Evolutionary conservation across 2,113 vertebrate genomes (phyloP).

Genomic region (Collichthys lucidus): DNA sequence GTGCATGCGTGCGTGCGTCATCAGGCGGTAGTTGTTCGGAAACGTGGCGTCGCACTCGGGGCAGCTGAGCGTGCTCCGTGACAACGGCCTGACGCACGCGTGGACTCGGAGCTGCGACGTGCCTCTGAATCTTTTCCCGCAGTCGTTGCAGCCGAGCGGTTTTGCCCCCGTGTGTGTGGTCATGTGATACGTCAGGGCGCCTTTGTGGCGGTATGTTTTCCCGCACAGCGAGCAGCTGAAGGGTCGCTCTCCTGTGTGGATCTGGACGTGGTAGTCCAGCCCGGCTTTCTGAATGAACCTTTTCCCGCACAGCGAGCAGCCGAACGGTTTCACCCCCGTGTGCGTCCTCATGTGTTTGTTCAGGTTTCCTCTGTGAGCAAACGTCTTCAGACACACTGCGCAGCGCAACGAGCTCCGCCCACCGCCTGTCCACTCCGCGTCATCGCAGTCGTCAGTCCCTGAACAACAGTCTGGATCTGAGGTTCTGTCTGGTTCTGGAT

Average conservation of each 20-base stretch:
- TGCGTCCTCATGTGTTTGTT: slow-evolving; percentile 15
- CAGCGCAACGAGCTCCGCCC: background rate
- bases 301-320: slow-evolving; percentile 7
- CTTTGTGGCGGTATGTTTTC: slow-evolving; percentile 6
- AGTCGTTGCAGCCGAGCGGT: background rate
- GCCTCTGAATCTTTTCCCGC: slow-evolving; percentile 1
- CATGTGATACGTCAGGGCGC: slow-evolving; percentile 17
- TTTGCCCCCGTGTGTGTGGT: background rate
- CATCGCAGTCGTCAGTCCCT: background rate
- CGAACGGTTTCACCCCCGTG: background rate
- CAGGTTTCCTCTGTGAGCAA: background rate
- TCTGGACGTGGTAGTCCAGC: slow-evolving; percentile 4
- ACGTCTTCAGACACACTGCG: background rate
- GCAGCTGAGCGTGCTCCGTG: slow-evolving; percentile 5
- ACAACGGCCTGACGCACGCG: background rate
- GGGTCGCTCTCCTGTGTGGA: slow-evolving; percentile 12
- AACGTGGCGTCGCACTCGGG: slow-evolving; percentile 6
- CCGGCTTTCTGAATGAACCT: background rate
- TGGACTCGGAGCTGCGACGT: background rate
- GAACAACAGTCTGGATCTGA: rapidly evolving
- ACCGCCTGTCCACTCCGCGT: background rate
- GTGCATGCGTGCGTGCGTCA: slow-evolving; percentile 28
- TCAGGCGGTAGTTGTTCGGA: background rate
- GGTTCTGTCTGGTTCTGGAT: no score
- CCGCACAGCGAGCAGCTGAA: slow-evolving; percentile 16